phyloP scores from a whole-genome alignment of 1,140 invertebrate genomes.

The Drosophila equinoxialis region DNA sequence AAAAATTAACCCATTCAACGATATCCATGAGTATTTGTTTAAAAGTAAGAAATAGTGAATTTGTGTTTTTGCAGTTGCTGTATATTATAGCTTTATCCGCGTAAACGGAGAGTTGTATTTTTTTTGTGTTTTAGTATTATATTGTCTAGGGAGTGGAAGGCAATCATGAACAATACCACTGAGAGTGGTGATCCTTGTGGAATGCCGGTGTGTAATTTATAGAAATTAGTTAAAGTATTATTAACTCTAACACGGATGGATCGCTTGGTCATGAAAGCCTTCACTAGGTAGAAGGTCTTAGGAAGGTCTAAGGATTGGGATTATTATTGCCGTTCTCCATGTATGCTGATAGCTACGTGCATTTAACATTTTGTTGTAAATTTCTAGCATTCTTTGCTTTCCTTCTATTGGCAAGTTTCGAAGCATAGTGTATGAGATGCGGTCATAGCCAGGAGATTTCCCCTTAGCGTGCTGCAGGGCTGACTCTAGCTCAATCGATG shows the following conservation, averaged over 20 bases:
- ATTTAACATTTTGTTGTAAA: constrained; percentile 7
- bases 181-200: constrained; percentile 14
- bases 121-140: constrained; percentile 20
- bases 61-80: constrained; percentile 27
- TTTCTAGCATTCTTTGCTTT: constrained; percentile 7
- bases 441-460: not conserved
- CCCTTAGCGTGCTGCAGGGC: constrained; percentile 7
- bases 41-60: constrained; percentile 9
- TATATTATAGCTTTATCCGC: constrained; percentile 29
- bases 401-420: constrained; percentile 8
- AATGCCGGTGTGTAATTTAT: constrained; percentile 7
- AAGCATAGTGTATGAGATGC: not conserved
- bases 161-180: constrained; percentile 28
- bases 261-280: constrained; percentile 6
- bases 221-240: constrained; percentile 6
- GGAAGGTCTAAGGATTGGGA: constrained; percentile 31
- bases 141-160: constrained; percentile 30
- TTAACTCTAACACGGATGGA: constrained; percentile 4
- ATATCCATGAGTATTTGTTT: constrained; percentile 6
- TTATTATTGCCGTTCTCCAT: constrained; percentile 23
- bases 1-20: no score
- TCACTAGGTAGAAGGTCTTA: constrained; percentile 17
- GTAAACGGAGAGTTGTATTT: constrained; percentile 23
- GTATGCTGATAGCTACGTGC: constrained; percentile 6
- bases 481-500: not conserved